Conservation (phyloP, 1,140 invertebrate species). For the Hylyphantes graminicola region DNA sequence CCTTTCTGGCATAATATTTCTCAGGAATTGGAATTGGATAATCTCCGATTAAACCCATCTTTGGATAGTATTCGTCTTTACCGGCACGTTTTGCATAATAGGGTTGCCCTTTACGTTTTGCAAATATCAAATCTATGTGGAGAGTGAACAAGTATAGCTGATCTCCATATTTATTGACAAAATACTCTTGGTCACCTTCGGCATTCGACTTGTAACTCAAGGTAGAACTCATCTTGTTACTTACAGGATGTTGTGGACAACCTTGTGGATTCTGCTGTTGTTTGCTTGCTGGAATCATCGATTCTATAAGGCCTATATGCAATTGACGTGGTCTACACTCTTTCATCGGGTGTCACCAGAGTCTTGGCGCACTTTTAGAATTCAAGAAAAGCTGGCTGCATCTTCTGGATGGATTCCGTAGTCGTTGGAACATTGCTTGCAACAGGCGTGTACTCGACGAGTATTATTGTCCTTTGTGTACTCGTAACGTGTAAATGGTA, state of each 20-base stretch:
- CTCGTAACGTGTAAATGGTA: background rate
- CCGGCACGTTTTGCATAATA: background rate
- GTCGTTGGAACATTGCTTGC: background rate
- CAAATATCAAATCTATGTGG: background rate
- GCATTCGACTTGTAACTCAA: too few species aligned
- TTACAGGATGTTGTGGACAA: background rate
- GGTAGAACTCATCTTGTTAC: too few species aligned
- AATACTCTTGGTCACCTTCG: background rate
- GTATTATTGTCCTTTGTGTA: background rate
- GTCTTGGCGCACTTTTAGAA: background rate
- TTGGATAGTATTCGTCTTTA: background rate
- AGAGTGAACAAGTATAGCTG: background rate
- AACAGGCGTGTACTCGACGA: background rate
- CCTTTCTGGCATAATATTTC: background rate
- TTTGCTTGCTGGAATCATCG: conserved; percentile 23
- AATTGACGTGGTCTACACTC: background rate
- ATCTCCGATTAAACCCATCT: too few species aligned
- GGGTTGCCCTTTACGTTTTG: background rate
- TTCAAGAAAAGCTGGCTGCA: background rate
- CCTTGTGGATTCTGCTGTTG: background rate
- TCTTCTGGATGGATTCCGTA: background rate
- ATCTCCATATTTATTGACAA: background rate
- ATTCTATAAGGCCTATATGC: background rate
- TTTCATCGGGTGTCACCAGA: background rate
- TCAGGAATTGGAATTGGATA: background rate